Evolutionary conservation across 1,140 invertebrate genomes (phyloP).

Genomic region (Streblospio benedicti): DNA sequence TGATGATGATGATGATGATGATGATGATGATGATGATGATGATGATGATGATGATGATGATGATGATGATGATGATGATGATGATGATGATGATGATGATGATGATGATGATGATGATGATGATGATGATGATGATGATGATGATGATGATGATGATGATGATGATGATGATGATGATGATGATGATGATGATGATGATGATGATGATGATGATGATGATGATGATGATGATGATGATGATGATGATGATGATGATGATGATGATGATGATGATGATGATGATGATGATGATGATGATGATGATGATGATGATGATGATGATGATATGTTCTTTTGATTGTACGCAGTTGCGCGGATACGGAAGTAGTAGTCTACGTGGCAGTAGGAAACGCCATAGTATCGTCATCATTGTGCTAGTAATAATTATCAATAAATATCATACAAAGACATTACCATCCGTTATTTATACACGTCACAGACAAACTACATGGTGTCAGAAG

Average conservation of each 20-base stretch:
- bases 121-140: conserved; percentile 21
- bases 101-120: conserved; percentile 15
- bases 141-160: conserved; percentile 22
- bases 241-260: conserved; percentile 10
- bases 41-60: conserved; percentile 15
- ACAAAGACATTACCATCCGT: too few relatives aligned
- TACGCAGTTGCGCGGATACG: too few relatives aligned
- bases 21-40: conserved; percentile 20
- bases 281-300: not conserved
- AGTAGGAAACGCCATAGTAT: too few relatives aligned
- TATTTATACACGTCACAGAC: too few relatives aligned
- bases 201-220: conserved; percentile 16
- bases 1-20: conserved; percentile 16
- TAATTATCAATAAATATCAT: too few relatives aligned
- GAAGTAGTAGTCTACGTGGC: too few relatives aligned
- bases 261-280: not conserved
- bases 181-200: conserved; percentile 17
- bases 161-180: conserved; percentile 16
- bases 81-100: not conserved
- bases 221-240: conserved; percentile 19
- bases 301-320: not conserved
- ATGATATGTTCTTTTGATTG: too few relatives aligned
- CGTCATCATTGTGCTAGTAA: too few relatives aligned
- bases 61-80: conserved; percentile 5
- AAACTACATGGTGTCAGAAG: too few relatives aligned